A percentile compares a stretch with the other conserved stretches of the same genome.
Conservation (phyloP, 2,113 vertebrate genomes). For the Xenopus tropicalis region UCB_Xtro_10.0 CM004449.2:25072501-25073000, state of each 20-base stretch:
- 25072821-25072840: constrained; percentile 37
- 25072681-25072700: constrained; percentile 41
- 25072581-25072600: constrained; percentile 3
- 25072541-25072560: not conserved
- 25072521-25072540: not conserved
- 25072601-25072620: constrained; percentile 28
- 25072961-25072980: not conserved
- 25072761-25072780: constrained; percentile 23
- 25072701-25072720: constrained; percentile 36
- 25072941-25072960: not conserved
- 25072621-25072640: constrained; percentile 42
- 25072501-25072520: not conserved
- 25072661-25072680: constrained; percentile 34
- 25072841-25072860: constrained; percentile 20
- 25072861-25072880: not conserved
- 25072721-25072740: constrained; percentile 28
- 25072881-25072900: constrained; percentile 8
- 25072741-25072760: constrained; percentile 42
- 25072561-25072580: not conserved
- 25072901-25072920: not conserved
- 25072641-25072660: constrained; percentile 40
- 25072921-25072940: constrained; percentile 3
- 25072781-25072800: constrained; percentile 42
- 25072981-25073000: too few species aligned
- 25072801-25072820: constrained; percentile 39